These are phyloP conservation scores for Anas platyrhynchos DNA, from an alignment of 2,113 vertebrate species.

Conservation along the genomic window DNA sequence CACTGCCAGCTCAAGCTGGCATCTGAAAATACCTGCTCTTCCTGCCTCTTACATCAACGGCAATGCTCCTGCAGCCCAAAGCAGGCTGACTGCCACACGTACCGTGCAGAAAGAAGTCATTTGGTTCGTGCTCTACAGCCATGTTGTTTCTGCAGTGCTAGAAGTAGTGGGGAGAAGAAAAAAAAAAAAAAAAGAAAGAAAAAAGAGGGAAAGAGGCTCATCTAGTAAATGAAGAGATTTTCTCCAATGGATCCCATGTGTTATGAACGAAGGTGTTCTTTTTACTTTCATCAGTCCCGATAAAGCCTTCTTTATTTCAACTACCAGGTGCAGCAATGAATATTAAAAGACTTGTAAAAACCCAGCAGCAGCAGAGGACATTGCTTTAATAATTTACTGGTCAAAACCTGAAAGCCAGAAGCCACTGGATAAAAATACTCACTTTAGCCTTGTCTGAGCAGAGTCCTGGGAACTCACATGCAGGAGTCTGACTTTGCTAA, in stretches of 20 bases:
- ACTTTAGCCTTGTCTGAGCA: not conserved
- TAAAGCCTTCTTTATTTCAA: not conserved
- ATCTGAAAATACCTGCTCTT: slow-evolving; percentile 17
- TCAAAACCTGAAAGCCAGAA: not conserved
- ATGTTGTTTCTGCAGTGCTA: not conserved
- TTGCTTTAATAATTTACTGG: not conserved
- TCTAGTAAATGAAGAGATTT: slow-evolving; percentile 1
- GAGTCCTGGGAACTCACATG: not conserved
- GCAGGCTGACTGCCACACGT: not conserved
- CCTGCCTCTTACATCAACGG: slow-evolving; percentile 15
- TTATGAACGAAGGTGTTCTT: not conserved
- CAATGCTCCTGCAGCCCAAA: slow-evolving; percentile 13
- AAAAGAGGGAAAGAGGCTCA: not conserved
- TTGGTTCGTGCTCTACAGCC: not conserved
- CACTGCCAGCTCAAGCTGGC: not conserved
- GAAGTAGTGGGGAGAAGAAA: not conserved
- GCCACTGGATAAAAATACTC: not conserved
- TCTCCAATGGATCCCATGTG: slow-evolving; percentile 17
- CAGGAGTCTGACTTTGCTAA: not conserved
- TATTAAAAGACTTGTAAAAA: not conserved
- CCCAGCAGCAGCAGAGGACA: not conserved
- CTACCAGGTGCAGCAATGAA: slow-evolving; percentile 8
- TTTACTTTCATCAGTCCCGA: not conserved
- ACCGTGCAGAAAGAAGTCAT: not conserved
- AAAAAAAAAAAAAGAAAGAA: accelerated